Percentiles rank a stretch among this genome's conserved stretches.
These are phyloP conservation scores for Siniperca knerii DNA, from an alignment of 2,113 vertebrate genomes.

Conservation along the genomic window DNA sequence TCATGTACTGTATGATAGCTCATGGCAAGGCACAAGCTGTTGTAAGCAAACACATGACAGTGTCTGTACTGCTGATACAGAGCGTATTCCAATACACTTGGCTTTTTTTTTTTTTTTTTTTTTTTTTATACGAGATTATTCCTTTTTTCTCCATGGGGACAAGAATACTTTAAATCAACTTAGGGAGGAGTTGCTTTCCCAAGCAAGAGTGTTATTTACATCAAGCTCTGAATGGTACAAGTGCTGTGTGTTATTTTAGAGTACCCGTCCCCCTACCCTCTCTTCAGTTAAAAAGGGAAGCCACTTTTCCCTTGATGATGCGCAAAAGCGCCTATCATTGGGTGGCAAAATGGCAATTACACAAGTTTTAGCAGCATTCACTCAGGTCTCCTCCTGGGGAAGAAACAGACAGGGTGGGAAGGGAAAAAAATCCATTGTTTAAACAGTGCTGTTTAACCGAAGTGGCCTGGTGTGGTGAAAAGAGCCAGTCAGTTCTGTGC, in stretches of 20 bases:
- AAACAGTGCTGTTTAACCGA: conserved; percentile 54
- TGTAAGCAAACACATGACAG: conserved; percentile 51
- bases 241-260: conserved; percentile 51
- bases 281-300: conserved; percentile 56
- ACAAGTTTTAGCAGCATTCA: conserved; percentile 70
- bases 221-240: conserved; percentile 56
- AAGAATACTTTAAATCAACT: conserved; percentile 74
- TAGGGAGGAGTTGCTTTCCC: conserved; percentile 62
- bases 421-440: conserved; percentile 42
- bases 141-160: conserved; percentile 53
- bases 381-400: conserved; percentile 51
- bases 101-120: not conserved
- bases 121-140: too few relatives aligned
- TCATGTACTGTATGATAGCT: conserved; percentile 19
- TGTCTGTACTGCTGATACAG: conserved; percentile 48
- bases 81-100: conserved; percentile 38
- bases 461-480: conserved; percentile 37
- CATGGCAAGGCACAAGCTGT: conserved; percentile 33
- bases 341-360: conserved; percentile 74
- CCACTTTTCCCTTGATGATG: conserved; percentile 61
- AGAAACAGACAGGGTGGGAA: conserved; percentile 38
- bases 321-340: conserved; percentile 60
- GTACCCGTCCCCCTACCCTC: conserved; percentile 39
- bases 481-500: conserved; percentile 53
- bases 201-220: conserved; percentile 72